Conservation (phyloP, 2,888 invertebrate species). For the Dynastes tityus region DNA sequence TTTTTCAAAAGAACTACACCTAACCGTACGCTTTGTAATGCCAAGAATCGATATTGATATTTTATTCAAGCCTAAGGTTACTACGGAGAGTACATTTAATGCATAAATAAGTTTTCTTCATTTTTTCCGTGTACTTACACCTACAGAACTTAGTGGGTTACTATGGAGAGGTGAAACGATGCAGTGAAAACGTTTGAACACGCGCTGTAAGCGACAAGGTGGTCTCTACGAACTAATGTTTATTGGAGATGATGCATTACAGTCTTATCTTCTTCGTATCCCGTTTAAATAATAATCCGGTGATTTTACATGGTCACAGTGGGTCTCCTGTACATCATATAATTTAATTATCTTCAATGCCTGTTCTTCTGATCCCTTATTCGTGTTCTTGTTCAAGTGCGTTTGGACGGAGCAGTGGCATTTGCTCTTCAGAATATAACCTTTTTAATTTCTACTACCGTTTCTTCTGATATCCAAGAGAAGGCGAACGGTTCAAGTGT, state of each 20-base stretch:
- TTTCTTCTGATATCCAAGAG: not conserved
- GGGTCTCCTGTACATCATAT: not conserved
- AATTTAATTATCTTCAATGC: conserved; percentile 29
- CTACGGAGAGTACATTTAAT: conserved; percentile 1
- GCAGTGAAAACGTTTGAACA: not conserved
- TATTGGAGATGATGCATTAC: conserved; percentile 5
- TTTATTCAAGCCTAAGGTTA: conserved; percentile 36
- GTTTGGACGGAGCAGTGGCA: not conserved
- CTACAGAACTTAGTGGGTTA: not conserved
- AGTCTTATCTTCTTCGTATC: not conserved
- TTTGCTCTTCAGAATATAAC: not conserved
- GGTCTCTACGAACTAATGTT: conserved; percentile 19
- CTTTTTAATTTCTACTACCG: not conserved
- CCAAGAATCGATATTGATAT: conserved; percentile 6
- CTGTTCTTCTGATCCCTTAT: not conserved
- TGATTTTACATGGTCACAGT: conserved; percentile 6
- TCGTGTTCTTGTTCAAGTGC: not conserved
- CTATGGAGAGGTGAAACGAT: not conserved
- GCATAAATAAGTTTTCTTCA: conserved; percentile 19
- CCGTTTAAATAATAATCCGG: conserved; percentile 16
- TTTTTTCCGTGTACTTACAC: not conserved
- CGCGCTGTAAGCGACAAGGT: conserved; percentile 15
- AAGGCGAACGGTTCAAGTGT: conserved; percentile 4
- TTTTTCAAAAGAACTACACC: not conserved
- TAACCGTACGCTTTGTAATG: not conserved